Base-by-base conservation (phyloP, 2,113 vertebrate genomes). In the Trematocara variabile region DNA sequence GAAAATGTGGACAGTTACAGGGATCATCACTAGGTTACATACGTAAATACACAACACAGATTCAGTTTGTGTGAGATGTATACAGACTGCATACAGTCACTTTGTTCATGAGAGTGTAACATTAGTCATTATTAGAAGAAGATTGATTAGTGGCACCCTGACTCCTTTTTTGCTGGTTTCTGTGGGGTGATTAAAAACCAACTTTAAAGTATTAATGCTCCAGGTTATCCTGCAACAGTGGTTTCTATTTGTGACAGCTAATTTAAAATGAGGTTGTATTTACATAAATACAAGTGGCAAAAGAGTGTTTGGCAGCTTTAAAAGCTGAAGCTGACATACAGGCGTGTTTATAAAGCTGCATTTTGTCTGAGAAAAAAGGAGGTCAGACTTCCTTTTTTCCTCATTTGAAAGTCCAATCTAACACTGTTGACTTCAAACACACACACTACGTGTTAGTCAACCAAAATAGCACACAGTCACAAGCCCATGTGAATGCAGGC, bases 401-500 rank as follows among this genome's bases (percentile, higher is more conserved):
- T 84, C 48, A 81, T 79, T 82, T 68, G 14, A 83, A 83, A 86
- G 79, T 81, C 77, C 39, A 37, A 37, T 81, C 16, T 25, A 39
- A 55, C 46, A 52, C 53, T 77, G 33, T 73, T 70, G 52, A 80
- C 68, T 79, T 73, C n/a, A 81, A 73, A 13, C 28, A 20, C 20
- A 56, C 8, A 41, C 55, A 68, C 46, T 85, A 92, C 91, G 70
- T 91, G 85, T 87, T 79, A 44, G 84, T 85, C 83, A 48, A 28
- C 80, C 58, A 84, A 77, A 88, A 85, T 58, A 87, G 63, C 79
- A 79, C 68, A 79, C 77, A 84, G 84, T 82, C 82, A 88, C 86
- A 86, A 75, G 81, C 73, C 60, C 4, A 83, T 90, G 90, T 90
- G 88, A 90, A 70, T 60, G 80, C 75, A 55, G 80, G 86, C 86